A percentile compares a stretch with the other conserved stretches of the same genome.
These are phyloP conservation scores for Sterna hirundo DNA, from an alignment of 2,113 vertebrate genomes.

Conservation along the genomic window DNA sequence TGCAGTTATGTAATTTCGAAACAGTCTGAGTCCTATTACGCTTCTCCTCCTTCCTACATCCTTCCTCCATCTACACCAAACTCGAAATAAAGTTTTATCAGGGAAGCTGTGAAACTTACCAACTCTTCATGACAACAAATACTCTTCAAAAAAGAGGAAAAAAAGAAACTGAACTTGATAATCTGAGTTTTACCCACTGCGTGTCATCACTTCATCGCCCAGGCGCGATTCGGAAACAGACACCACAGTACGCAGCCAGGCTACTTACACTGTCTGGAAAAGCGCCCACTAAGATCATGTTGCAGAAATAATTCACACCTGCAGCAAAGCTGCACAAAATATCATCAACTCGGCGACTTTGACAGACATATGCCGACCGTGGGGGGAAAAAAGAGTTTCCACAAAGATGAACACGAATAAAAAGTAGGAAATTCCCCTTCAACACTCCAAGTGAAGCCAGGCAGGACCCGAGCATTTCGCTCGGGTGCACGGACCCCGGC, in stretches of 20 bases:
- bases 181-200: background rate
- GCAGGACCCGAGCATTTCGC: background rate
- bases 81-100: background rate
- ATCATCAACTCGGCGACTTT: background rate
- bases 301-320: conserved; percentile 28
- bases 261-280: background rate
- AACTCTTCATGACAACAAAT: background rate
- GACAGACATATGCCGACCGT: background rate
- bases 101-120: background rate
- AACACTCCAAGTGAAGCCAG: rapidly evolving
- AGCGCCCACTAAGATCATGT: background rate
- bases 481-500: background rate
- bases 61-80: background rate
- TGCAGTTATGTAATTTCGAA: background rate
- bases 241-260: background rate
- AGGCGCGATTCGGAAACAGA: background rate
- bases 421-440: background rate
- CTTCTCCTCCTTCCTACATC: background rate
- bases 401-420: rapidly evolving
- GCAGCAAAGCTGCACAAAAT: background rate
- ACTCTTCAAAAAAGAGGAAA: background rate
- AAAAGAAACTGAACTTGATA: background rate
- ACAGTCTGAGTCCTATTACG: rapidly evolving
- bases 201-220: background rate
- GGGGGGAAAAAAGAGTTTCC: background rate